Conservation (phyloP, 2,113 vertebrate genomes). For the Oceanodroma tethys region DNA sequence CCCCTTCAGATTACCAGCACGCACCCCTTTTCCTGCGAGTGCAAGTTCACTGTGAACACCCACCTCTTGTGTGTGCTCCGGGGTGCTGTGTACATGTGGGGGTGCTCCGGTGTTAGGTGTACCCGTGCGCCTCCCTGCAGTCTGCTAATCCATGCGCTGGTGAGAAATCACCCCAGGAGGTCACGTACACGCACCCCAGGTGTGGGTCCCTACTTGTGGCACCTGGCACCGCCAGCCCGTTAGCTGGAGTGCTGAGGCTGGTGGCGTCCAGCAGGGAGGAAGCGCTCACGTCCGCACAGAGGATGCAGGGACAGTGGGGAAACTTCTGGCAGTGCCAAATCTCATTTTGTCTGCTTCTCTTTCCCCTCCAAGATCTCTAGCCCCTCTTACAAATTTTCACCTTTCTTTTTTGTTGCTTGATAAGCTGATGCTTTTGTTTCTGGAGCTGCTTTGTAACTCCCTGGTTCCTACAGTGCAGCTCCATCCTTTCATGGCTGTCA, state of each 20-base stretch:
- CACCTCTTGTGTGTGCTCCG: accelerated
- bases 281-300: neutral
- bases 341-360: neutral
- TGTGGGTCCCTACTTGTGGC: neutral
- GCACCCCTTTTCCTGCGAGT: neutral
- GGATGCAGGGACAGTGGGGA: neutral
- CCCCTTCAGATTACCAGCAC: neutral
- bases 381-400: neutral
- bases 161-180: neutral
- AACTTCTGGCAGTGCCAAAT: neutral
- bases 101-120: neutral
- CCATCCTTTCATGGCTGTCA: neutral
- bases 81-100: neutral
- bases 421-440: accelerated
- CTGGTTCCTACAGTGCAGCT: neutral
- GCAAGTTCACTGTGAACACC: neutral
- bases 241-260: neutral
- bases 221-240: neutral
- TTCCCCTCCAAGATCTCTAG: neutral
- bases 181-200: too few species aligned
- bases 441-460: neutral
- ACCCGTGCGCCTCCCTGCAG: neutral
- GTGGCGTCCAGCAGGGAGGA: neutral
- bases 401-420: neutral
- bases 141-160: neutral